Conservation (phyloP, 1,140 invertebrate species). For the Nebria ingens region DNA sequence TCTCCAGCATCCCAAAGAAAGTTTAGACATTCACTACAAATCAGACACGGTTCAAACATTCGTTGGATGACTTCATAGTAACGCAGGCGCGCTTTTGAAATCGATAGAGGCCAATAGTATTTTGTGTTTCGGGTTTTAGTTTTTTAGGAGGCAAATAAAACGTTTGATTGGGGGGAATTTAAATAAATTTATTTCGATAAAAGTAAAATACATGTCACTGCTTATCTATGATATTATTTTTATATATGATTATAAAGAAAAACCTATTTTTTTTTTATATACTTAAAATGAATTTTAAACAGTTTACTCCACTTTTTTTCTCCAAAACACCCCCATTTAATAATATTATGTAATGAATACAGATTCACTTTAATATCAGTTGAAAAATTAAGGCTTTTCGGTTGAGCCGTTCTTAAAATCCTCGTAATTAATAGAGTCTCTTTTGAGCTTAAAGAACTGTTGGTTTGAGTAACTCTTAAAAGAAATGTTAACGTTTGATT, state of each 20-base stretch:
- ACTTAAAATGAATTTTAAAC: constrained; percentile 22
- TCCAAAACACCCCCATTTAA: too few species aligned
- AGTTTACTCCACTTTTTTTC: constrained; percentile 17
- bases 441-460: too few species aligned
- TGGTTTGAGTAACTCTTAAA: too few species aligned
- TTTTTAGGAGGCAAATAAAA: not conserved
- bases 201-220: not conserved
- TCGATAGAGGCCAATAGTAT: constrained; percentile 24
- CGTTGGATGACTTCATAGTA: too few species aligned
- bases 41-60: too few species aligned
- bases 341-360: too few species aligned
- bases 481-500: too few species aligned
- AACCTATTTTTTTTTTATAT: not conserved
- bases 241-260: not conserved
- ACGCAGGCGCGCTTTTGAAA: constrained; percentile 19
- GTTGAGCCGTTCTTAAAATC: too few species aligned
- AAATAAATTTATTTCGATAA: constrained; percentile 9
- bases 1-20: not conserved
- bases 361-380: too few species aligned
- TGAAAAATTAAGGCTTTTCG: too few species aligned
- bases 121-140: not conserved
- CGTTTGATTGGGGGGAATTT: not conserved
- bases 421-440: too few species aligned
- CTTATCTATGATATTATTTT: not conserved
- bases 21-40: not conserved